These are phyloP conservation scores for Monopterus albus DNA, from an alignment of 2,113 vertebrate genomes.

Conservation along the genomic window DNA sequence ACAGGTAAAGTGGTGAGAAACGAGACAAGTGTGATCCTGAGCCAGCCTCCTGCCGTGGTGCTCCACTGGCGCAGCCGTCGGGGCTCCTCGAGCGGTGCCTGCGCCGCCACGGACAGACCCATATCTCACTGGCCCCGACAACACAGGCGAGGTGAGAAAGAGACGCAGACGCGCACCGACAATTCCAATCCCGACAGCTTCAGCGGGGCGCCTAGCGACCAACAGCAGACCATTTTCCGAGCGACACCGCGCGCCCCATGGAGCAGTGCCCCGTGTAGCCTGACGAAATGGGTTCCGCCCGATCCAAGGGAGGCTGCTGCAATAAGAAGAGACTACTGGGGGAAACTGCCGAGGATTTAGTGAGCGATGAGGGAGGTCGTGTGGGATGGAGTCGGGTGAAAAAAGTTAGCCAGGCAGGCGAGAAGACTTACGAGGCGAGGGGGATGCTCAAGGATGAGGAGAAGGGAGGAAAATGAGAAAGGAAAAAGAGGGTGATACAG, in stretches of 20 bases:
- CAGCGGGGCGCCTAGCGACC: constrained; percentile 70
- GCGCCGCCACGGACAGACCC: constrained; percentile 73
- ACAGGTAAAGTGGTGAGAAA: constrained; percentile 86
- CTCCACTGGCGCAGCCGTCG: constrained; percentile 76
- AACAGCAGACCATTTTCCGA: constrained; percentile 81
- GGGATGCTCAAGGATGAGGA: constrained; percentile 63
- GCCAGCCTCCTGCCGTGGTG: constrained; percentile 79
- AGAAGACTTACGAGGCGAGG: constrained; percentile 43
- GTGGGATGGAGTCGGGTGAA: constrained; percentile 61
- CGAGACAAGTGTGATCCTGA: constrained; percentile 81
- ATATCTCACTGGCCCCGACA: constrained; percentile 79
- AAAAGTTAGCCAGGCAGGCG: constrained; percentile 65
- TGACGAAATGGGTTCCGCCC: constrained; percentile 70
- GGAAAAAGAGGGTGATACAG: not conserved
- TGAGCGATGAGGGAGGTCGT: constrained; percentile 56
- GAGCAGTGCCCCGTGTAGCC: constrained; percentile 61
- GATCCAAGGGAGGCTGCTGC: constrained; percentile 61
- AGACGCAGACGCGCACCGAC: constrained; percentile 68
- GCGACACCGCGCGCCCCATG: constrained; percentile 81
- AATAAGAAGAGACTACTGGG: not conserved
- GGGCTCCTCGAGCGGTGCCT: constrained; percentile 67
- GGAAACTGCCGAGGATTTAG: constrained; percentile 13
- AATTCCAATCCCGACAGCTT: constrained; percentile 75
- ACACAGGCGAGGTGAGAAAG: constrained; percentile 61
- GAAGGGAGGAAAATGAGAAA: constrained; percentile 43